These are phyloP conservation scores for Brachirus orientalis DNA, from an alignment of 2,113 vertebrate species.

Conservation along the genomic window DNA sequence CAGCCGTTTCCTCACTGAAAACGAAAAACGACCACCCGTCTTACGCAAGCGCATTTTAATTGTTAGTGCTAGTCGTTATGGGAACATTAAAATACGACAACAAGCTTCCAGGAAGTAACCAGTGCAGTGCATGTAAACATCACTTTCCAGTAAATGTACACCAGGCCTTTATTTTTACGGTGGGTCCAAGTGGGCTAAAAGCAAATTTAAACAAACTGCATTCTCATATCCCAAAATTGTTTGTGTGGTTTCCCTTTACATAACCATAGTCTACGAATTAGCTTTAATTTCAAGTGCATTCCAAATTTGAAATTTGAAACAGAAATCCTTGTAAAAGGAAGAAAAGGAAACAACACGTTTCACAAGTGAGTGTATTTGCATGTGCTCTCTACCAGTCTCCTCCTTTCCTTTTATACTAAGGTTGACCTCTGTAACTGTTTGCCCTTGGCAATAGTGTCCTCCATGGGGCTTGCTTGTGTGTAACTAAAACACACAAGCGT, in stretches of 20 bases:
- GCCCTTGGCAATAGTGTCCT: slow-evolving; percentile 50
- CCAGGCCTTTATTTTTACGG: not conserved
- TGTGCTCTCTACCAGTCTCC: too few relatives aligned
- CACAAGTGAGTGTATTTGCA: too few relatives aligned
- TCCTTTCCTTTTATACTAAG: slow-evolving; percentile 2
- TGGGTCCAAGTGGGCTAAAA: not conserved
- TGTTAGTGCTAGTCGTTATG: not conserved
- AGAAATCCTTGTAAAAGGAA: too few relatives aligned
- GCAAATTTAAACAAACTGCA: too few relatives aligned
- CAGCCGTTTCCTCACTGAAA: slow-evolving; percentile 1
- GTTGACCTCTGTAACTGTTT: slow-evolving; percentile 44
- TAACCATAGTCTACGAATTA: too few relatives aligned
- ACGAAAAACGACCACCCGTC: slow-evolving; percentile 44
- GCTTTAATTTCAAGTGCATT: too few relatives aligned
- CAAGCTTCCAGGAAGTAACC: slow-evolving; percentile 5
- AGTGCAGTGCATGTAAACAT: not conserved
- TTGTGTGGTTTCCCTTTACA: too few relatives aligned
- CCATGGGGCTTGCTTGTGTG: slow-evolving; percentile 18
- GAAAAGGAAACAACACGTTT: too few relatives aligned
- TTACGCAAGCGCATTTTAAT: slow-evolving; percentile 52
- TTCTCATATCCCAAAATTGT: too few relatives aligned
- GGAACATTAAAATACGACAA: not conserved
- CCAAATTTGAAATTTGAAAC: too few relatives aligned
- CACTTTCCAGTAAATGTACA: not conserved
- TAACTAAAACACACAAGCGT: slow-evolving; percentile 11